Evolutionary conservation across 2,113 vertebrate genomes (phyloP), one percentile per base, ranked within the genome.

Genomic region (Lethenteron camtschaticum): DNA sequence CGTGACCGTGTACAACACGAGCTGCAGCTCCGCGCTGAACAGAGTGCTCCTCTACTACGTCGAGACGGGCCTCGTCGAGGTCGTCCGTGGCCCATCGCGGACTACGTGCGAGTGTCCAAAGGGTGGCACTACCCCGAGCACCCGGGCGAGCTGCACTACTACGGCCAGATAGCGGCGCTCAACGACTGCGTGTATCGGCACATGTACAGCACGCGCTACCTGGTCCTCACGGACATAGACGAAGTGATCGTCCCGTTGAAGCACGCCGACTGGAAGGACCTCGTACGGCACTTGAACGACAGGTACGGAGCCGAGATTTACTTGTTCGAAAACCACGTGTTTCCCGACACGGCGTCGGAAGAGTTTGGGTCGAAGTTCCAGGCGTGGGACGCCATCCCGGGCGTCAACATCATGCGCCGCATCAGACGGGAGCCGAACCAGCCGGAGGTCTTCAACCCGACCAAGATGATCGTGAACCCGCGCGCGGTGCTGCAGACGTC

Each of bases 391-490:
- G 16, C 60, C 10, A 57, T 68, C 11, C 71, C 68, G 1, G 73
- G 71, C 1, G 71, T 68, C n/a, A 71, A 75, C 68, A 14, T 75
- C 56, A 57, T 75, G 71, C 57, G 56, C 56, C 71, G 73, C 5
- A 68, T 74, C 4, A 68, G 72, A 60, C 70, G 70, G 9, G 73
- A 79, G 56, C 75, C 76, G 13, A 56, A 66, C 4, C 8, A 16
- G 69, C 8, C 57, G 6, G 24, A 12, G 8, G 18, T 41, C 68
- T 3, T 69, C 13, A 81, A 78, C 68, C 72, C 75, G 41, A 74
- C 3, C 69, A 81, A 82, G 72, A 75, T 80, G 74, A 78, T 82
- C 58, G 57, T 81, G 24, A 73, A 57, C 79, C 79, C 73, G 79
- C 79, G 9, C 16, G 16, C 16, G 16, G 16, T 18, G 16, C 16